Evolutionary conservation across 2,113 vertebrate genomes (phyloP), one percentile per base, ranked within the genome.

Genomic region (Siphamia tubifer): DNA sequence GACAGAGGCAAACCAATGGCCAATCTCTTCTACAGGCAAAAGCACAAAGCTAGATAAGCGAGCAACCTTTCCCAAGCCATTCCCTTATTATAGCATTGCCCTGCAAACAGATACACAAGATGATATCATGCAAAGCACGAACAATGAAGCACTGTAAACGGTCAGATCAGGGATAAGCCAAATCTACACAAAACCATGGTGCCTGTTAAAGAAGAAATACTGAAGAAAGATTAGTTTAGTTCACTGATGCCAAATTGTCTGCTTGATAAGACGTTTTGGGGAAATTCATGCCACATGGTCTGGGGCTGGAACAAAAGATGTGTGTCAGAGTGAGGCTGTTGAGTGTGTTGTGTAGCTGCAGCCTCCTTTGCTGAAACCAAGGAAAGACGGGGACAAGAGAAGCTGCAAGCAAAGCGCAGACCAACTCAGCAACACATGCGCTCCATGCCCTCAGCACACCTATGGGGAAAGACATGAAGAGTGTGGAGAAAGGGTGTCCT

Each of bases 381-480:
- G 66, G 65, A 58, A 69, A 32, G 66, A 64, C 61, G 48, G 72
- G 72, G 54, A 77, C 61, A 71, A 78, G 60, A 83, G 63, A 82
- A 87, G 89, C 90, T 87, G 81, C 90, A 92, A 91, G 88, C 90
- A 87, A 90, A 90, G 86, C 83, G 48, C 82, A 88, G 87, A 83
- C 74, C 47, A 84, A 78, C 63, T 81, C 87, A 76, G 83, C 77
- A 61, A 65, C 75, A 86, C 91, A 92, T 91, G 90, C 90, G 82
- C 88, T 88, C 87, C 89, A 92, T 92, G 92, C 90, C 89, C 68
- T 86, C 66, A 90, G 85, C 68, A 89, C 80, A 89, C 84, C 92
- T 92, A 90, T 24, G 63, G 68, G 84, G 55, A 87, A 57, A 81
- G 66, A 70, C 24, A 6, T 7, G 12, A 23, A 11, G 8, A 43